phyloP scores from a whole-genome alignment of 2,888 invertebrate species.

The Tuberolachnus salignus region DNA sequence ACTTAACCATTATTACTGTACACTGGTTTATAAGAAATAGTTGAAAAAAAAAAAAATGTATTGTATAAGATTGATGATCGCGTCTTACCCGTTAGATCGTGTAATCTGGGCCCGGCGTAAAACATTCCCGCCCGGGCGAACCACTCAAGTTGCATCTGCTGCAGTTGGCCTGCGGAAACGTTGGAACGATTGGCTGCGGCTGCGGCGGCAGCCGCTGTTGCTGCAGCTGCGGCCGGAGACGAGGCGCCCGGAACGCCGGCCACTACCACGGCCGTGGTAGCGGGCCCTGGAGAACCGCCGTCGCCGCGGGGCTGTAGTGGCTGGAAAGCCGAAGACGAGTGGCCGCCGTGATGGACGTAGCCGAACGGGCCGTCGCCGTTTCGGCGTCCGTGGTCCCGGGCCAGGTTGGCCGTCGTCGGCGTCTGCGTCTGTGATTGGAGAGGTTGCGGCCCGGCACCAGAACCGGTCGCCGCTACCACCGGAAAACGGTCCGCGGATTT shows the following conservation, averaged over 20 bases:
- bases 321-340: constrained; percentile 60
- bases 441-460: background rate
- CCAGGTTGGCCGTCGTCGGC: too few species aligned
- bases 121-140: constrained; percentile 90
- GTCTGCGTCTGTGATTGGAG: background rate
- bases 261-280: constrained; percentile 32
- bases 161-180: constrained; percentile 67
- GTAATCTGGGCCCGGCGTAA: constrained; percentile 76
- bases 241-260: constrained; percentile 60
- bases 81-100: constrained; percentile 75
- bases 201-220: constrained; percentile 39
- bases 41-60: too few species aligned
- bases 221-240: constrained; percentile 26
- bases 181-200: constrained; percentile 50
- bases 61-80: too few species aligned
- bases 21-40: too few species aligned
- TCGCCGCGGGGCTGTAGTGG: constrained; percentile 53
- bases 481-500: background rate
- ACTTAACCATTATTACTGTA: too few species aligned
- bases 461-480: background rate
- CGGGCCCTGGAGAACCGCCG: constrained; percentile 60
- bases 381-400: too few species aligned
- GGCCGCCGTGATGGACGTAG: constrained; percentile 60
- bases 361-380: background rate
- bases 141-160: constrained; percentile 87